Conservation (phyloP, 1,140 invertebrate genomes). For the Panagrolaimus sp. region DNA sequence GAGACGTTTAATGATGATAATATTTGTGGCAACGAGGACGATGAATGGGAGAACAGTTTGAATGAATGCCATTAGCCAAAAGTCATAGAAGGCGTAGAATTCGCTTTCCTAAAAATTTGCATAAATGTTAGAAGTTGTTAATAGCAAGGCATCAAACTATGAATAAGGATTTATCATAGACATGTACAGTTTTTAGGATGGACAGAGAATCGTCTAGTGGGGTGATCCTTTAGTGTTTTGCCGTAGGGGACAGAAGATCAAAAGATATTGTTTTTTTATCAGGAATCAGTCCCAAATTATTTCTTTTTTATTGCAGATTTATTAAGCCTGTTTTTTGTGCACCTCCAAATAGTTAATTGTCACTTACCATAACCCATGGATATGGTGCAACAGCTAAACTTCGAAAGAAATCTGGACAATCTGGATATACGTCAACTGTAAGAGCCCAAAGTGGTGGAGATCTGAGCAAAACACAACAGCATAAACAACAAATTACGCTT, state of each 20-base stretch:
- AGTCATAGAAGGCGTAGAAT: constrained; percentile 33
- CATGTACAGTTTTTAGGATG: too few species aligned
- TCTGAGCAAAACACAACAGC: constrained; percentile 30
- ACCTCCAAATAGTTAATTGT: neutral
- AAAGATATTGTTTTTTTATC: too few species aligned
- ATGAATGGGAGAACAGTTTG: constrained; percentile 48
- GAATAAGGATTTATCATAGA: too few species aligned
- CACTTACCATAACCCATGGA: constrained; percentile 24
- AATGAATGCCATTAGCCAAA: constrained; percentile 37
- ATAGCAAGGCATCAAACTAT: too few species aligned
- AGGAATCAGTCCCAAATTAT: too few species aligned
- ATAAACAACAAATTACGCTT: constrained; percentile 27
- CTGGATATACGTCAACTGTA: constrained; percentile 30
- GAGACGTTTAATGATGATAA: constrained; percentile 24
- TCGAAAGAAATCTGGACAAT: constrained; percentile 43
- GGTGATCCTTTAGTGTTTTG: too few species aligned
- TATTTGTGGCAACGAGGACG: constrained; percentile 39
- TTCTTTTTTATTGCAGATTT: too few species aligned
- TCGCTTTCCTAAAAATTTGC: constrained; percentile 22
- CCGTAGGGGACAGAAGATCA: too few species aligned
- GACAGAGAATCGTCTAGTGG: too few species aligned
- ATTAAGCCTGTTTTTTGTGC: too few species aligned
- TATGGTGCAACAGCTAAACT: constrained; percentile 17
- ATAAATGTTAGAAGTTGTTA: constrained; percentile 17
- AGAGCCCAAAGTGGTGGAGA: constrained; percentile 35